These are phyloP conservation scores for Epicampocera succincta DNA, from an alignment of 2,888 invertebrate genomes.

Conservation along the genomic window DNA sequence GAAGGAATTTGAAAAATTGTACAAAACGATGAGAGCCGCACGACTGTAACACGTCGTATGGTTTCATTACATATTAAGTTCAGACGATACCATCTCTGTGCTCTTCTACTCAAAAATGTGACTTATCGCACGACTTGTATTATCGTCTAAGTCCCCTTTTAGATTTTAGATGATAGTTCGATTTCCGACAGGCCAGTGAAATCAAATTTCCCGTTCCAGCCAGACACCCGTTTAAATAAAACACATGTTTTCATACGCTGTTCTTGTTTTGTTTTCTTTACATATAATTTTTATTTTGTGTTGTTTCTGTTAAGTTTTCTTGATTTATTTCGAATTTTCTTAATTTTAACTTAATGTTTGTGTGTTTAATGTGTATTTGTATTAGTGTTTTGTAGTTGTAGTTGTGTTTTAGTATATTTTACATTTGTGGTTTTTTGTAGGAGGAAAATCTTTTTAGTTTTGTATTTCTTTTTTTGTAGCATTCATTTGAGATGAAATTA, in stretches of 20 bases:
- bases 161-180: too few relatives aligned
- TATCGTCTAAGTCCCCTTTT: too few relatives aligned
- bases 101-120: too few relatives aligned
- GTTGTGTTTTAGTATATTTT: too few relatives aligned
- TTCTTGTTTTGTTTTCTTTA: constrained; percentile 53
- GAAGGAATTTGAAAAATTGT: too few relatives aligned
- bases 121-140: too few relatives aligned
- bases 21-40: too few relatives aligned
- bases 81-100: too few relatives aligned
- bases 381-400: constrained; percentile 23
- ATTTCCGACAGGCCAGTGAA: not conserved
- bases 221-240: constrained; percentile 36
- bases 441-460: constrained; percentile 59
- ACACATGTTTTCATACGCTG: constrained; percentile 33
- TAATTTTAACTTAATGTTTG: constrained; percentile 51
- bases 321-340: constrained; percentile 65
- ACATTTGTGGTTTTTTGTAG: constrained; percentile 51
- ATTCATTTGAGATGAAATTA: constrained; percentile 59
- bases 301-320: constrained; percentile 39
- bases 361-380: constrained; percentile 33
- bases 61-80: too few relatives aligned
- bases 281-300: constrained; percentile 63
- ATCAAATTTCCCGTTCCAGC: not conserved
- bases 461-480: constrained; percentile 44
- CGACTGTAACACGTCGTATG: too few relatives aligned